phyloP scores from a whole-genome alignment of 2,113 vertebrate genomes.

The Pycnonotus jocosus region DNA sequence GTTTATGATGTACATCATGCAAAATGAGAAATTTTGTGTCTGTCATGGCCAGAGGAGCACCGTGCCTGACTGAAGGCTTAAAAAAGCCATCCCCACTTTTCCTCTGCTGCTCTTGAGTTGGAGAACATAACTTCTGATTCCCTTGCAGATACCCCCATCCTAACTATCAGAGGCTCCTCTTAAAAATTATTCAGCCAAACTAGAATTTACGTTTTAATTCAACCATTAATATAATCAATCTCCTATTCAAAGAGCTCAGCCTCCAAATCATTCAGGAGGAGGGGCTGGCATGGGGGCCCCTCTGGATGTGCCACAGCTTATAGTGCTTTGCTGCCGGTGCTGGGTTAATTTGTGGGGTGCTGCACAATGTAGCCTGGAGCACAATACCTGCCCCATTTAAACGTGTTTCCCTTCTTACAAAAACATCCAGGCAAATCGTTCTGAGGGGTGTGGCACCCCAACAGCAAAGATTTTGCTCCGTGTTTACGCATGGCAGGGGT shows the following conservation, averaged over 20 bases:
- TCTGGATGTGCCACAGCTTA: background rate
- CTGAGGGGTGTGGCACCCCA: background rate
- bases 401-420: background rate
- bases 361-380: background rate
- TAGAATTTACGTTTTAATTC: background rate
- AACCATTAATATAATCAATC: background rate
- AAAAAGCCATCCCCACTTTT: background rate
- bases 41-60: background rate
- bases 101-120: background rate
- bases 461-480: background rate
- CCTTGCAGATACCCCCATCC: background rate
- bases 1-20: background rate
- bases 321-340: background rate
- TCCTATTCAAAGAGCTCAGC: background rate
- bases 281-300: accelerated
- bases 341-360: background rate
- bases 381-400: background rate
- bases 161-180: background rate
- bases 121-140: background rate
- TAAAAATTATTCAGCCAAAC: background rate
- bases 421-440: background rate
- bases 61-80: background rate
- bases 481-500: background rate
- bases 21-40: background rate
- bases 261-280: background rate